Percentiles rank a stretch among this genome's conserved stretches.
Evolutionary conservation across 2,888 invertebrate species (phyloP).

Genomic region (Germaria angustata): DNA sequence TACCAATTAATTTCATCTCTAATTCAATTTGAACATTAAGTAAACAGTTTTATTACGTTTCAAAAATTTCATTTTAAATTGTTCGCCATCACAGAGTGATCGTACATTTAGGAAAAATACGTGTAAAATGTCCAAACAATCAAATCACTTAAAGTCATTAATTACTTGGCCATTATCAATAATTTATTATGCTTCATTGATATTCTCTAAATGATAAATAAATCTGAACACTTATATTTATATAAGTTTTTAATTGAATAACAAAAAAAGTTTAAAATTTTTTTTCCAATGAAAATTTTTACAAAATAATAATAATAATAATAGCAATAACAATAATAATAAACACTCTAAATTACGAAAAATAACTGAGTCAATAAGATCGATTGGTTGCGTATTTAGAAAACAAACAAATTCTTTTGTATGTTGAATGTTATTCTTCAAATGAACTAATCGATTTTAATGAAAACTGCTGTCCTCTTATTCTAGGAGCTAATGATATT

Average conservation of each 20-base stretch:
- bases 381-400: no score
- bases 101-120: not conserved
- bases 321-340: no score
- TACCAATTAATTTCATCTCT: conserved; percentile 9
- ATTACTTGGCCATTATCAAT: conserved; percentile 9
- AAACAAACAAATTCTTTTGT: no score
- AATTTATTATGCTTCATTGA: not conserved
- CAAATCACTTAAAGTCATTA: conserved; percentile 5
- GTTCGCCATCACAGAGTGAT: not conserved
- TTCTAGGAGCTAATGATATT: no score
- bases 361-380: no score
- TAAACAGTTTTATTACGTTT: not conserved
- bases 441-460: no score
- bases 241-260: not conserved
- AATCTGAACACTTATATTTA: not conserved
- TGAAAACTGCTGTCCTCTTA: no score
- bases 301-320: no score
- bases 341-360: no score
- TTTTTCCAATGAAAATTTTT: not conserved
- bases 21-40: conserved; percentile 1
- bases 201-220: not conserved
- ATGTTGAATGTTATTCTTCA: no score
- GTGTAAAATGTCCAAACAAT: conserved; percentile 5
- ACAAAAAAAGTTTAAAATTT: not conserved
- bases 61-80: not conserved